Percentiles rank a stretch among this genome's conserved stretches.
phyloP scores from a whole-genome alignment of 2,113 vertebrate genomes.

The Rattus rattus region DNA sequence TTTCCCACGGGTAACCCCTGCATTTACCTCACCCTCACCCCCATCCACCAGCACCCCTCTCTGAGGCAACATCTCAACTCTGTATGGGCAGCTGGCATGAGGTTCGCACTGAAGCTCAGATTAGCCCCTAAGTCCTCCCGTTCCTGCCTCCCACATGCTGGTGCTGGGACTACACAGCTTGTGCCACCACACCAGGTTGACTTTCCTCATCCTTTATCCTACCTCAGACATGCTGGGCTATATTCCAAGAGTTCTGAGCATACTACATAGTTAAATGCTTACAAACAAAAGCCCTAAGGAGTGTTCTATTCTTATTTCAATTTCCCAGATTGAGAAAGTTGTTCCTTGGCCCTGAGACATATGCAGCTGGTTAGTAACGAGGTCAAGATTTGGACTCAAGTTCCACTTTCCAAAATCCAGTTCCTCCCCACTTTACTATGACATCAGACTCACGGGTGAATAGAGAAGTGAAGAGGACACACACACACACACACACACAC shows the following conservation, averaged over 20 bases:
- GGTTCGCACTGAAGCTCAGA: not conserved
- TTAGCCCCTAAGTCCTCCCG: not conserved
- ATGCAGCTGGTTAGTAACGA: not conserved
- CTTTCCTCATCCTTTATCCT: not conserved
- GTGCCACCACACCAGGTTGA: too few relatives aligned
- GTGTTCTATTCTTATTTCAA: not conserved
- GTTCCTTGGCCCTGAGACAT: not conserved
- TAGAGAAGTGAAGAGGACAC: not conserved
- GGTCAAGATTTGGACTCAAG: not conserved
- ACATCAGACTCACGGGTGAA: accelerated
- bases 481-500: too few relatives aligned
- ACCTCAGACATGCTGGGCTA: not conserved
- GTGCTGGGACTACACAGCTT: not conserved
- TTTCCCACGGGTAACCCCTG: not conserved
- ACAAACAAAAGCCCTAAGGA: not conserved
- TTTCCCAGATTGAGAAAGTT: not conserved
- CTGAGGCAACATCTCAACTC: not conserved
- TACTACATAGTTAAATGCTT: not conserved
- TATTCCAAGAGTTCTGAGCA: not conserved
- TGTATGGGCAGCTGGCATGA: not conserved
- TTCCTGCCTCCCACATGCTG: too few relatives aligned
- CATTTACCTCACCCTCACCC: not conserved
- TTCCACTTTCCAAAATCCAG: not conserved
- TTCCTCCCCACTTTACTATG: not conserved
- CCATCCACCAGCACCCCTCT: not conserved